These are phyloP conservation scores for Mormyrus hasselquistii DNA, from an alignment of 2,797 vertebrate genomes.

Conservation along the genomic window DNA sequence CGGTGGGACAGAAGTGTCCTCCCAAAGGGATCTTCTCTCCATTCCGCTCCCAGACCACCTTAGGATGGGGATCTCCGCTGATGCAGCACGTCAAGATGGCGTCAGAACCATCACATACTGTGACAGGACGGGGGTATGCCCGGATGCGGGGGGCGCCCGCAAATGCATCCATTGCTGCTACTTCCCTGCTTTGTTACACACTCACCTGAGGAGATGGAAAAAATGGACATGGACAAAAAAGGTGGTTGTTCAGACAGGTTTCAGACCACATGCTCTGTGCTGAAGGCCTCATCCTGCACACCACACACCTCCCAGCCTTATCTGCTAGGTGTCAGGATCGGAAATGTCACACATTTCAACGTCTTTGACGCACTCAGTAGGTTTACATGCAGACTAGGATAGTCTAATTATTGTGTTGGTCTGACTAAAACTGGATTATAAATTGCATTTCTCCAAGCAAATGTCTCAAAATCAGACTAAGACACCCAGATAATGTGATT, in stretches of 20 bases:
- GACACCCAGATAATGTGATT: too few species aligned
- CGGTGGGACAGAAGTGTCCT: slow-evolving; percentile 72
- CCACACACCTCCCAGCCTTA: neutral
- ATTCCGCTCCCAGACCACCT: slow-evolving; percentile 85
- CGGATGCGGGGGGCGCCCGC: slow-evolving; percentile 87
- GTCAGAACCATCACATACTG: slow-evolving; percentile 75
- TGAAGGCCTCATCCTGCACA: neutral
- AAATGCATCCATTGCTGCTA: slow-evolving; percentile 70
- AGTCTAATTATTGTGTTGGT: neutral
- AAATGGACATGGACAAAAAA: too few species aligned
- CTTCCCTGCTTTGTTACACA: slow-evolving; percentile 21
- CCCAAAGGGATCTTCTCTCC: slow-evolving; percentile 69
- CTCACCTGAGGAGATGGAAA: slow-evolving; percentile 39
- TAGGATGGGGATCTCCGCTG: slow-evolving; percentile 78
- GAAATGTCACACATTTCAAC: neutral
- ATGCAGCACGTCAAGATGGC: slow-evolving; percentile 87
- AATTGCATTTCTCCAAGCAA: neutral
- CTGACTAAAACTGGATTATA: neutral
- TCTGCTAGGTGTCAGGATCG: neutral
- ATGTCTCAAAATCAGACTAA: neutral
- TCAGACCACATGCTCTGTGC: neutral
- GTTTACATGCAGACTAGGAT: neutral
- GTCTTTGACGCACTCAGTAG: neutral
- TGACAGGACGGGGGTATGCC: slow-evolving; percentile 82
- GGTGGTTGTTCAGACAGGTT: neutral